phyloP scores from a whole-genome alignment of 2,113 vertebrate species.

The Petaurus breviceps region DNA sequence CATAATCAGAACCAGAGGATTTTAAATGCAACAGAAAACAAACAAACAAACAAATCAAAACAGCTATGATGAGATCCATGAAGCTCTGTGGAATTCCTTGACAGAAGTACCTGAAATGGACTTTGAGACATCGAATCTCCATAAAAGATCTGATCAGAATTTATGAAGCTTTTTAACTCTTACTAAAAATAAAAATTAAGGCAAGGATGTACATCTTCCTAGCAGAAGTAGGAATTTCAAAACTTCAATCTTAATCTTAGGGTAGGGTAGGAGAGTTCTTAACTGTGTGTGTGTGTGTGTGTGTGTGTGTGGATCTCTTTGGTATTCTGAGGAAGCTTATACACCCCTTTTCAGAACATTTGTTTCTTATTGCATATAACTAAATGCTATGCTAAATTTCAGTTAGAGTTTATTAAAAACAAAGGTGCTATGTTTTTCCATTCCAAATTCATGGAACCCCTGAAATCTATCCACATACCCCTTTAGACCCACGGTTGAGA shows the following conservation, averaged over 20 bases:
- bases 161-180: neutral
- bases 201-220: neutral
- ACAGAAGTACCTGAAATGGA: neutral
- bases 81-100: neutral
- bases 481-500: neutral
- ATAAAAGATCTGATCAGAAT: neutral
- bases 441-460: neutral
- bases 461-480: neutral
- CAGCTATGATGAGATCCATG: neutral
- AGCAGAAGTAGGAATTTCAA: neutral
- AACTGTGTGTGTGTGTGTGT: neutral
- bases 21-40: neutral
- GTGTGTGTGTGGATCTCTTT: neutral
- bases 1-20: neutral
- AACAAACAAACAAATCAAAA: neutral
- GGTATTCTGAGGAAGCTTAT: neutral
- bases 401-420: neutral
- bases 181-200: neutral
- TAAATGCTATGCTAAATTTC: neutral
- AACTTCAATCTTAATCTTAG: neutral
- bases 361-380: neutral
- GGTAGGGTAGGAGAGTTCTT: neutral
- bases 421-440: neutral
- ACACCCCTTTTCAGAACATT: neutral
- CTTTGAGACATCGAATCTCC: neutral